phyloP scores from a whole-genome alignment of 2,888 invertebrate species.

The Drosophila prolongata region DNA sequence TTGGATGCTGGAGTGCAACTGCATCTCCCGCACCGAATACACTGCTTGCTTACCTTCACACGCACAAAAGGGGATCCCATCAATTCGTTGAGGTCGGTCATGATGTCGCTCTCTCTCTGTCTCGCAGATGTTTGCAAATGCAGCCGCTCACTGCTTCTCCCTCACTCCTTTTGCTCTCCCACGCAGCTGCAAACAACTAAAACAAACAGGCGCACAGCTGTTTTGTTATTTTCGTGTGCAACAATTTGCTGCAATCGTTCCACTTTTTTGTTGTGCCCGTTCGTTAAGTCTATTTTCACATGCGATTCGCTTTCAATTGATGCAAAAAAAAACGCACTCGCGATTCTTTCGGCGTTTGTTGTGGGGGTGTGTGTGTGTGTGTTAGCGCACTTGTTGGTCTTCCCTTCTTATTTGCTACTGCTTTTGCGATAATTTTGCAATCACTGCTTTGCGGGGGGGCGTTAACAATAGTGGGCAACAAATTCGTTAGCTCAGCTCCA shows the following conservation, averaged over 20 bases:
- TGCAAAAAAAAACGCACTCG: conserved; percentile 49
- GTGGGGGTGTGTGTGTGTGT: conserved; percentile 8
- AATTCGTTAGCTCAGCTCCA: background rate
- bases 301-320: conserved; percentile 69
- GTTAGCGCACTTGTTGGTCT: conserved; percentile 47
- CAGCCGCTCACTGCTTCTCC: conserved; percentile 1
- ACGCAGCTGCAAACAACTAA: conserved; percentile 16
- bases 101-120: conserved; percentile 47
- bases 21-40: conserved; percentile 10
- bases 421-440: conserved; percentile 3
- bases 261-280: conserved; percentile 44
- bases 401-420: conserved; percentile 2
- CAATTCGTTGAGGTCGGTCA: conserved; percentile 83
- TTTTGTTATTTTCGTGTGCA: conserved; percentile 62
- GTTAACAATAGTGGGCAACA: conserved; percentile 6
- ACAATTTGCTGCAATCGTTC: conserved; percentile 64
- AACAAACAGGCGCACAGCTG: conserved; percentile 50
- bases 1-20: conserved; percentile 13
- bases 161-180: conserved; percentile 13
- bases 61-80: conserved; percentile 83
- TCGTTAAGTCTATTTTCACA: conserved; percentile 65
- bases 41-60: conserved; percentile 80
- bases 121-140: conserved; percentile 6
- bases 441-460: conserved; percentile 11
- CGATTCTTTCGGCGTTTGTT: conserved; percentile 1